Evolutionary conservation across 2,888 invertebrate genomes (phyloP).

Genomic region (Amblyjoppa proteus): DNA sequence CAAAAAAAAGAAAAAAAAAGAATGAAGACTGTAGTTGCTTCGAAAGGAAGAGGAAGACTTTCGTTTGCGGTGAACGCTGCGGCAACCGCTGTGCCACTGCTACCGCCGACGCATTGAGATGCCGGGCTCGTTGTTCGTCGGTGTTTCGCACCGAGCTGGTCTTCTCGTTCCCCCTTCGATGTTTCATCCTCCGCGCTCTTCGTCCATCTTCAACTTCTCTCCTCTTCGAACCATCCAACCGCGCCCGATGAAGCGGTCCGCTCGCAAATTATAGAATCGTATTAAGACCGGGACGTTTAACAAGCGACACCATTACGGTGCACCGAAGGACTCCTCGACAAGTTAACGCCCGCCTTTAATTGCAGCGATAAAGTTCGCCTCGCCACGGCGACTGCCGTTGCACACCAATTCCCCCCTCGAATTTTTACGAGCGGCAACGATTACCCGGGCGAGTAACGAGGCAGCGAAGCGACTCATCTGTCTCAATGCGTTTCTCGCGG

Average conservation of each 20-base stretch:
- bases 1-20: slow-evolving; percentile 68
- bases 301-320: not conserved
- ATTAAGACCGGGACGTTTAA: not conserved
- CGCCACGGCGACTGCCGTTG: slow-evolving; percentile 8
- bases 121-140: slow-evolving; percentile 63
- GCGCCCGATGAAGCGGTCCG: not conserved
- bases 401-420: not conserved
- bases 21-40: slow-evolving; percentile 79
- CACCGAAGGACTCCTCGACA: not conserved
- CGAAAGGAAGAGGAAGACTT: slow-evolving; percentile 84
- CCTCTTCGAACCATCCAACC: not conserved
- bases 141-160: slow-evolving; percentile 18
- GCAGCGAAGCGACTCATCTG: not conserved
- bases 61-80: slow-evolving; percentile 81
- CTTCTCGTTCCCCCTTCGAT: not conserved
- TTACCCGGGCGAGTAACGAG: slow-evolving; percentile 23
- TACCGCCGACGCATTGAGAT: slow-evolving; percentile 72
- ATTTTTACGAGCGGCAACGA: slow-evolving; percentile 36
- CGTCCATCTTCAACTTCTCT: slow-evolving; percentile 10
- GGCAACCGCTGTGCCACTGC: slow-evolving; percentile 52
- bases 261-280: not conserved
- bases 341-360: slow-evolving; percentile 60
- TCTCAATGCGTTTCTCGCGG: slow-evolving; percentile 15
- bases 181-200: slow-evolving; percentile 14
- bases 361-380: slow-evolving; percentile 50